Percentiles rank a stretch among this genome's conserved stretches.
phyloP scores from a whole-genome alignment of 2,797 vertebrate species.

The Crocidura indochinensis region DNA sequence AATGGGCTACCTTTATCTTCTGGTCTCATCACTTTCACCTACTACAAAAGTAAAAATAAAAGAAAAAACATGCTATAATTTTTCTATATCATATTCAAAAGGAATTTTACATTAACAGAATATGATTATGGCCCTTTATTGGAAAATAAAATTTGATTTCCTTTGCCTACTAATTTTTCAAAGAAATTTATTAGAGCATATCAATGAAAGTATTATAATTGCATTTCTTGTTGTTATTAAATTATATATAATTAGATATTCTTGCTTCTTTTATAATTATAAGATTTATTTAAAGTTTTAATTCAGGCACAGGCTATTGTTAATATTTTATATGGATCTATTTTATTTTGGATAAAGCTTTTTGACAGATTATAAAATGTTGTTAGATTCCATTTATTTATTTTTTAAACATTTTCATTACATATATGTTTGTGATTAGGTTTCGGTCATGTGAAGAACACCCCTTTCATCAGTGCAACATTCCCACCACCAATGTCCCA shows the following conservation, averaged over 20 bases:
- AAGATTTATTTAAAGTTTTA: conserved; percentile 82
- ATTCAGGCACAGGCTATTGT: conserved; percentile 76
- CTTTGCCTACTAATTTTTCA: conserved; percentile 72
- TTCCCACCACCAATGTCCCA: too few species aligned
- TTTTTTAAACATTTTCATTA: too few species aligned
- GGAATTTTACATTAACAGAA: conserved; percentile 41
- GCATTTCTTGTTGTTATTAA: conserved; percentile 81
- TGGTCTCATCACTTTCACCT: neutral
- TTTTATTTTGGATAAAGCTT: conserved; percentile 83
- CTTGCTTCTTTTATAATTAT: conserved; percentile 78
- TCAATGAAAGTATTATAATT: conserved; percentile 75
- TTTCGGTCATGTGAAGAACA: too few species aligned
- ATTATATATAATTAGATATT: conserved; percentile 79
- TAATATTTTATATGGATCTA: conserved; percentile 81
- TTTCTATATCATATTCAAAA: conserved; percentile 56
- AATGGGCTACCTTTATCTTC: neutral
- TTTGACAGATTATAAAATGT: conserved; percentile 83
- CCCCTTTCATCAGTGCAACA: too few species aligned
- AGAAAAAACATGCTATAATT: neutral
- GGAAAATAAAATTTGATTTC: conserved; percentile 70
- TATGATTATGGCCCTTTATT: conserved; percentile 64
- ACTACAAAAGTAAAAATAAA: neutral
- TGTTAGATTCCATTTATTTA: too few species aligned
- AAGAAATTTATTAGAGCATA: conserved; percentile 71
- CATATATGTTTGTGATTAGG: too few species aligned